These are phyloP conservation scores for Synaphobranchus kaupii DNA, from an alignment of 2,797 vertebrate genomes.

Conservation along the genomic window DNA sequence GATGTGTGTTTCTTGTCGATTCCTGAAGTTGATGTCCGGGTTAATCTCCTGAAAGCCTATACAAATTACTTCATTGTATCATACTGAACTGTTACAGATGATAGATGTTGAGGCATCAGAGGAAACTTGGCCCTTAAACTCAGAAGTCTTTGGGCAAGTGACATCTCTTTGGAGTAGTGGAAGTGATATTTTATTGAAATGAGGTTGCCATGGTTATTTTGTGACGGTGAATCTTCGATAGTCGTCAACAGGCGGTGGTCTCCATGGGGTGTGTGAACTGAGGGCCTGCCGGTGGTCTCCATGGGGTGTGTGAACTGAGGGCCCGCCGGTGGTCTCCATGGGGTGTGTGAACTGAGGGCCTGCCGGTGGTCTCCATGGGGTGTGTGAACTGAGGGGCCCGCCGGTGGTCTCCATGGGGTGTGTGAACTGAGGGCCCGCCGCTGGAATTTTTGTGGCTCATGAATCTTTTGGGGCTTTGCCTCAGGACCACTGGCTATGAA, in stretches of 20 bases:
- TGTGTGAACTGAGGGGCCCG: too few species aligned
- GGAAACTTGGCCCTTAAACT: background rate
- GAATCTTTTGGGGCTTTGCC: background rate
- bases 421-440: too few species aligned
- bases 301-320: too few species aligned
- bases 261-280: too few species aligned
- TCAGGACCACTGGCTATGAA: background rate
- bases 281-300: too few species aligned
- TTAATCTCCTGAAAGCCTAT: background rate
- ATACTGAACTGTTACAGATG: background rate
- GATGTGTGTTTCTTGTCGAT: constrained; percentile 30
- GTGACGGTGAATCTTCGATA: background rate
- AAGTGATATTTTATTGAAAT: background rate
- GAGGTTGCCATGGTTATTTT: background rate
- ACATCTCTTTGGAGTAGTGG: background rate
- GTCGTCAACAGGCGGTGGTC: too few species aligned
- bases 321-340: too few species aligned
- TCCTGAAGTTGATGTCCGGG: background rate
- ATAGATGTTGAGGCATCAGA: background rate
- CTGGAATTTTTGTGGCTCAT: too few species aligned
- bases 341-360: too few species aligned
- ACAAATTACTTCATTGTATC: background rate
- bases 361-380: too few species aligned
- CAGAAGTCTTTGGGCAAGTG: background rate
- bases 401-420: too few species aligned